Evolutionary conservation across 2,797 vertebrate genomes (phyloP).

Genomic region (Manis crassicaudata): DNA sequence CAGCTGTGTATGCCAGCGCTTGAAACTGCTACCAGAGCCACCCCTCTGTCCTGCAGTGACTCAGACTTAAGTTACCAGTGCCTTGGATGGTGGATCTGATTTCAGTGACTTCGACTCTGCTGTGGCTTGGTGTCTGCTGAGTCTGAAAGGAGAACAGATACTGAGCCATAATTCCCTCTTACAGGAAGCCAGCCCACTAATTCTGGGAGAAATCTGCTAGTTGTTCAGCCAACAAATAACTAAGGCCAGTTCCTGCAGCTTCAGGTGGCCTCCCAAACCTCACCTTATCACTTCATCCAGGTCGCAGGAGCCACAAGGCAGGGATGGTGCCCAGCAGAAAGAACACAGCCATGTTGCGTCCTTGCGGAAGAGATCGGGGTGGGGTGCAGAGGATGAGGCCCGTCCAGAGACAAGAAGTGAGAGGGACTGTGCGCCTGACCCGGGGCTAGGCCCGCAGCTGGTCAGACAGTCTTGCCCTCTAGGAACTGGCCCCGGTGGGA

Average conservation of each 20-base stretch:
- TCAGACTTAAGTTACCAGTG: conserved; percentile 70
- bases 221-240: neutral
- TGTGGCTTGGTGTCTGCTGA: neutral
- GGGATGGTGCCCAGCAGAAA: neutral
- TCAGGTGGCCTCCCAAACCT: neutral
- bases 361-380: neutral
- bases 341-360: neutral
- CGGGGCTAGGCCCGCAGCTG: neutral
- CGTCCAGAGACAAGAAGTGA: neutral
- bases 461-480: neutral
- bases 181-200: neutral
- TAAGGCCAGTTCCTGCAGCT: neutral
- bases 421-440: neutral
- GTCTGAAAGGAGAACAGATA: conserved; percentile 3
- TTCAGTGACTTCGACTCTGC: conserved; percentile 41
- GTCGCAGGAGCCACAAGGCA: neutral
- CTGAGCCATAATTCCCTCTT: neutral
- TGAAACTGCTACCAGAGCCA: neutral
- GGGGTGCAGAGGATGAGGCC: neutral
- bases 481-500: neutral
- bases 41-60: conserved; percentile 57
- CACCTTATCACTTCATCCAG: neutral
- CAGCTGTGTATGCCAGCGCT: accelerated
- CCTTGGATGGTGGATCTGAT: conserved; percentile 62
- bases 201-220: neutral